Evolutionary conservation across 2,113 vertebrate species (phyloP), one percentile per base, ranked within the genome.

Genomic region (Pterocles gutturalis): DNA sequence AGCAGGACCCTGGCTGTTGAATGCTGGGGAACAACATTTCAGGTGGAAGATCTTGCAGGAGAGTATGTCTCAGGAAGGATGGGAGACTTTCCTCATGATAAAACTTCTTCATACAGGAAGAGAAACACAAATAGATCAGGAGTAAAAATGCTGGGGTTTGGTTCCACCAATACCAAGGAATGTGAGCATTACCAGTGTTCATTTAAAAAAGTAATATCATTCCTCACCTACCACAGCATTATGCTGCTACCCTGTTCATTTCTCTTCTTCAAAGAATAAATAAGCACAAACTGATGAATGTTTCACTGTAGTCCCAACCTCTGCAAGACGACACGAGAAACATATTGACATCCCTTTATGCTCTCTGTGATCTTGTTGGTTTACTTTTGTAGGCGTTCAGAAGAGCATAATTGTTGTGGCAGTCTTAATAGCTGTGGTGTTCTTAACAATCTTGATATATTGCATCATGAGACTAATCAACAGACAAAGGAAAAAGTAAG

Each of bases 391-490:
- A 93, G 91, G 46, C 49, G 33, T 13, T 51, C 51, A 45, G 70
- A 79, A 36, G 25, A 51, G 2, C 17, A 14, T 2, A 26, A 29
- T 66, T 12, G 26, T 75, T 38, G 8, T 7, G 14, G 21, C 0
- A 0, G 17, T 73, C 25, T 5, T 57, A 34, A 34, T 8, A 75
- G 4, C 29, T 66, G 19, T 15, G 4, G 2, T 61, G 26, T 10
- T 45, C 58, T 54, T 61, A 46, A 2, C 0, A 1, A 1, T 31
- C 29, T 33, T 31, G 13, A 57, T 34, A 10, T 2, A 4, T 53
- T 65, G 10, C 25, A 9, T 38, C 31, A 9, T 20, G 4, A 29
- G 2, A 33, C 9, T 25, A 28, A 73, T 9, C 26, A 38, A 55
- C 14, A 46, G 24, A 43, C 51, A 5, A 61, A 20, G 6, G 8